Evolutionary conservation across 1,140 invertebrate species (phyloP), one percentile per base, ranked within the genome.

Genomic region (Pogonognathellus flavescens): DNA sequence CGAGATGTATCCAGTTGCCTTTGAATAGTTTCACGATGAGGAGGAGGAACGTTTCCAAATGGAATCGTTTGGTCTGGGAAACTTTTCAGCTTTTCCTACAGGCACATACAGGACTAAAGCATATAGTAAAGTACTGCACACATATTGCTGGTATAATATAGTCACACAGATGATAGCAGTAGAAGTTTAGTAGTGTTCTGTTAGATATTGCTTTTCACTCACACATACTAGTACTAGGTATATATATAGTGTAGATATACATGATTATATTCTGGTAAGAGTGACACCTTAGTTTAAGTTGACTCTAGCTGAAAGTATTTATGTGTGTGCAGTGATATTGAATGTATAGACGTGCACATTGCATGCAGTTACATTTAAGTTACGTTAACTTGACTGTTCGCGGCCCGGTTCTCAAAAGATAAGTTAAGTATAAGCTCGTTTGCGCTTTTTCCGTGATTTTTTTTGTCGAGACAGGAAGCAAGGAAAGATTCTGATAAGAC

Each of bases 371-470:
- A 10, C 62, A 31, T 31, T 70, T 31, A 25, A 70, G 62, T 70
- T 13, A 11, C 18, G 22, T 25, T 72, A 31, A 41, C 41, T 72
- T 41, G 8, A 72, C 25, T 49, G 31, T 31, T 22, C 20, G 66
- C 31, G 31, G 31, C 31, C 53, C 11, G n/a, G 53, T 9, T 57
- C 53, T 57, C 53, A 57, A 72, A 41, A 49, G 66, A 72, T 72
- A 72, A 72, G 66, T 72, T 11, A 16, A 49, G 66, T 31, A 72
- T 49, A 72, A 72, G 66, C 66, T 72, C 66, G 66, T 72, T 72
- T 72, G 66, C 66, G 31, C 66, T 72, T 16, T 72, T 72, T 49
- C 66, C 25, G 13, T 72, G 66, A 72, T 72, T 72, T 72, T 72
- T 72, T 72, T 72, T 11, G 66, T 20, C 20, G 60, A 66, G 60